Evolutionary conservation across 2,888 invertebrate species (phyloP).

Genomic region (Labia minor): DNA sequence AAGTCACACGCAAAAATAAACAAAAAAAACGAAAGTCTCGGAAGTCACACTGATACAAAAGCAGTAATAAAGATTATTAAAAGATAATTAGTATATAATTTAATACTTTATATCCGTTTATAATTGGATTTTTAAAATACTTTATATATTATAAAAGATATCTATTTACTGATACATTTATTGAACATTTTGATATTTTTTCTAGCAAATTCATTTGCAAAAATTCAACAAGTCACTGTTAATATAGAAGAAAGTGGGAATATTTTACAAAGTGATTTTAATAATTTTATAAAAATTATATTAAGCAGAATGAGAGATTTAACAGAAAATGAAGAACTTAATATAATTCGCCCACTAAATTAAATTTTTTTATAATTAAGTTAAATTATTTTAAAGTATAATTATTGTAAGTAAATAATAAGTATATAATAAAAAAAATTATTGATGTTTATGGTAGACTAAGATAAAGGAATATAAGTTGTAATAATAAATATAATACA

Average conservation of each 20-base stretch:
- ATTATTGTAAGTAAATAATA: slow-evolving; percentile 16
- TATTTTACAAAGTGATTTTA: slow-evolving; percentile 48
- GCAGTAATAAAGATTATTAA: not conserved
- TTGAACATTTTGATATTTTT: slow-evolving; percentile 27
- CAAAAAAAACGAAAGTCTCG: too few species aligned
- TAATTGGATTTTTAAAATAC: too few species aligned
- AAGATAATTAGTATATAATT: slow-evolving; percentile 15
- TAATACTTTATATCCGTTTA: too few species aligned
- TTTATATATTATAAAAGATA: not conserved
- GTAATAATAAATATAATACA: too few species aligned
- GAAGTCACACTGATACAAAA: slow-evolving; percentile 17
- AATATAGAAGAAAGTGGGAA: slow-evolving; percentile 48
- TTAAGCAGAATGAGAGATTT: slow-evolving; percentile 22
- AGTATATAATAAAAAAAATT: not conserved
- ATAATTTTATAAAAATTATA: slow-evolving; percentile 27
- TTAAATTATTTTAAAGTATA: not conserved
- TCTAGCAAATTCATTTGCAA: slow-evolving; percentile 48
- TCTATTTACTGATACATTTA: slow-evolving; percentile 24
- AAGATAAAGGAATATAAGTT: too few species aligned
- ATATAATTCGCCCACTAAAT: slow-evolving; percentile 23
- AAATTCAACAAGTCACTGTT: slow-evolving; percentile 47
- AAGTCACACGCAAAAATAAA: too few species aligned
- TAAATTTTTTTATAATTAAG: slow-evolving; percentile 13
- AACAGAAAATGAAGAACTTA: slow-evolving; percentile 30
- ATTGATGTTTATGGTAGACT: too few species aligned